Conservation (phyloP, 1,140 invertebrate species). For the Drosophila arizonae region DNA sequence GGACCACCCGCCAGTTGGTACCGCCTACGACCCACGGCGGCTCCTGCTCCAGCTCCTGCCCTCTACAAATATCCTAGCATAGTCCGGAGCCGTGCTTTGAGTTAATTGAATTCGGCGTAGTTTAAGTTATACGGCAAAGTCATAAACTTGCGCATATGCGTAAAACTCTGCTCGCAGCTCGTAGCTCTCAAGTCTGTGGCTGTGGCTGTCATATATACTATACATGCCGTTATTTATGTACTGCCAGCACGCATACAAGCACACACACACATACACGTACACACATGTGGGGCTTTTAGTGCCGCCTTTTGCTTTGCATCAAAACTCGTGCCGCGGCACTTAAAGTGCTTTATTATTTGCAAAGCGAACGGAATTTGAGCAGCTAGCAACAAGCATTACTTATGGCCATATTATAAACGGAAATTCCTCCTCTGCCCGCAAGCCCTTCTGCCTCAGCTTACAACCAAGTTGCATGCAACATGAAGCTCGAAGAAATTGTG, state of each 20-base stretch:
- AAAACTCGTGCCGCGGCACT: slow-evolving; percentile 55
- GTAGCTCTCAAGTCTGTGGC: slow-evolving; percentile 8
- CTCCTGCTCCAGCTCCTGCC: not conserved
- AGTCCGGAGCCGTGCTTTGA: slow-evolving; percentile 44
- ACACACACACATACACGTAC: not conserved
- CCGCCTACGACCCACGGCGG: not conserved
- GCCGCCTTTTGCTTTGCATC: slow-evolving; percentile 44
- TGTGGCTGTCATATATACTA: slow-evolving; percentile 26
- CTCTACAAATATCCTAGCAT: not conserved
- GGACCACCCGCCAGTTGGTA: slow-evolving; percentile 24
- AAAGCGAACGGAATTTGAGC: slow-evolving; percentile 19
- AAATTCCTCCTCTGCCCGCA: not conserved
- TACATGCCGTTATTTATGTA: slow-evolving; percentile 50
- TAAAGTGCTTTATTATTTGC: slow-evolving; percentile 45
- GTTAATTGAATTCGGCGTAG: slow-evolving; percentile 68
- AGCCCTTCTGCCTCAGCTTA: not conserved
- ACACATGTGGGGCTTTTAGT: slow-evolving; percentile 40
- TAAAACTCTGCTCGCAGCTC: slow-evolving; percentile 56
- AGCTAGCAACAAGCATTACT: slow-evolving; percentile 22
- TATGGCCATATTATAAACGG: slow-evolving; percentile 35
- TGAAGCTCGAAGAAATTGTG: not conserved
- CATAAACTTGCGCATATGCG: slow-evolving; percentile 68
- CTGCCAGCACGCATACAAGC: slow-evolving; percentile 46
- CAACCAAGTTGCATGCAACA: slow-evolving; percentile 5
- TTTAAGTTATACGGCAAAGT: slow-evolving; percentile 68